These are phyloP conservation scores for Sthenelais limicola DNA, from an alignment of 2,888 invertebrate species.

Conservation along the genomic window DNA sequence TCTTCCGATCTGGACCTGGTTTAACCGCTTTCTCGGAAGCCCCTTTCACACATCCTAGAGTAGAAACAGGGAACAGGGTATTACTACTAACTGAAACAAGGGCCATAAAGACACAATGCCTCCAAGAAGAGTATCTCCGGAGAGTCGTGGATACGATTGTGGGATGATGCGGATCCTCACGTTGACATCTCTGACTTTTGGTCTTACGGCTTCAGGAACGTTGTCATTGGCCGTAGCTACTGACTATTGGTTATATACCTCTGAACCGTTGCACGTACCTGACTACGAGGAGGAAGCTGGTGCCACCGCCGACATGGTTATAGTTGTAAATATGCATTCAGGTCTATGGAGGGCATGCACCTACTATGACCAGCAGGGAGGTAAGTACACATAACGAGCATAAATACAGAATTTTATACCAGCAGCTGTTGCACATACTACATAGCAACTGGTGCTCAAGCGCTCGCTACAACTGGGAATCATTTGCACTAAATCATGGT, in stretches of 20 bases:
- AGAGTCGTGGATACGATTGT: conserved; percentile 10
- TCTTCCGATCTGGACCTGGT: no score
- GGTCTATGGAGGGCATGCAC: conserved; percentile 63
- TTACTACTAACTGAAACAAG: no score
- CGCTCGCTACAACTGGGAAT: no score
- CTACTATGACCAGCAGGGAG: conserved; percentile 30
- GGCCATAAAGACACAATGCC: no score
- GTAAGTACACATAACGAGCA: no score
- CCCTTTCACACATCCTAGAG: no score
- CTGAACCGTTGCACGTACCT: conserved; percentile 50
- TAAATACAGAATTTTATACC: no score
- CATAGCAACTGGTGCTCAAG: no score
- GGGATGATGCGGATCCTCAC: conserved; percentile 52
- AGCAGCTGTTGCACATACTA: no score
- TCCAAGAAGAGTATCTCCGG: not conserved
- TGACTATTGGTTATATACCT: conserved; percentile 67
- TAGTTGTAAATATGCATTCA: conserved; percentile 54
- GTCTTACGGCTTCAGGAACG: conserved; percentile 62
- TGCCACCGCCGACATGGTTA: conserved; percentile 6
- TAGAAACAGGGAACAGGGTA: no score
- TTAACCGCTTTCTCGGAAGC: no score
- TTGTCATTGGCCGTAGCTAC: conserved; percentile 65
- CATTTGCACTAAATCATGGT: no score
- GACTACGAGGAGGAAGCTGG: conserved; percentile 50
- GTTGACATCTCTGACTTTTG: conserved; percentile 60